These are phyloP conservation scores for Pteria penguin DNA, from an alignment of 2,888 invertebrate species.

Conservation along the genomic window DNA sequence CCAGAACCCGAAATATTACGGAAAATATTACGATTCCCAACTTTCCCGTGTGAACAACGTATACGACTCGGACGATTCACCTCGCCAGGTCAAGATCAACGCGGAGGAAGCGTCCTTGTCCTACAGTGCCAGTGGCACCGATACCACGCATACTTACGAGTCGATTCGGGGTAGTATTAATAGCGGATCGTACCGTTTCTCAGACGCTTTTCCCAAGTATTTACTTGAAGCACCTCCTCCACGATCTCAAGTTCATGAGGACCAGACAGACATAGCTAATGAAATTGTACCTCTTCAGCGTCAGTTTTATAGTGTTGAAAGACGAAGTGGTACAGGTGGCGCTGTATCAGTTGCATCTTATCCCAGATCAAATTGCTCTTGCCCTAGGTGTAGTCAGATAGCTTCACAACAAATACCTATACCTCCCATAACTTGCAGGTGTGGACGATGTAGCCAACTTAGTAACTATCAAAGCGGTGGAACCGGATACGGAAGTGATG, in stretches of 20 bases:
- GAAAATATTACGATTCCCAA: constrained; percentile 1
- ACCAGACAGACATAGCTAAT: neutral
- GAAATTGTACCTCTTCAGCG: neutral
- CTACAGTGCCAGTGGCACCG: constrained; percentile 33
- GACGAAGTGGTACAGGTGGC: neutral
- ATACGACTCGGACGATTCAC: constrained; percentile 8
- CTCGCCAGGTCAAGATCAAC: constrained; percentile 4
- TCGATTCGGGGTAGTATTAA: constrained; percentile 27
- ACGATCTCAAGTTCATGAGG: neutral
- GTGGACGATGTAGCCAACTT: constrained; percentile 23
- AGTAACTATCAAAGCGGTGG: constrained; percentile 18
- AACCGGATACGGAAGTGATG: constrained; percentile 26
- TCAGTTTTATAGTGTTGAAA: neutral
- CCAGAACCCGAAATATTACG: constrained; percentile 18
- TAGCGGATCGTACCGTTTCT: constrained; percentile 27
- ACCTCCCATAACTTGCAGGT: constrained; percentile 6
- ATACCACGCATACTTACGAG: constrained; percentile 38
- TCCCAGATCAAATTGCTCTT: constrained; percentile 6
- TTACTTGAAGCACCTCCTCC: neutral
- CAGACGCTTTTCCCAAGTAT: constrained; percentile 19
- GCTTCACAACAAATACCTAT: neutral
- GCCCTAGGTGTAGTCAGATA: constrained; percentile 4
- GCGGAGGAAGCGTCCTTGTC: constrained; percentile 32
- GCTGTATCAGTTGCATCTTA: neutral
- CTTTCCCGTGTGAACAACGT: neutral